phyloP scores from a whole-genome alignment of 1,140 invertebrate species.

The Lordiphosa mommai region DNA sequence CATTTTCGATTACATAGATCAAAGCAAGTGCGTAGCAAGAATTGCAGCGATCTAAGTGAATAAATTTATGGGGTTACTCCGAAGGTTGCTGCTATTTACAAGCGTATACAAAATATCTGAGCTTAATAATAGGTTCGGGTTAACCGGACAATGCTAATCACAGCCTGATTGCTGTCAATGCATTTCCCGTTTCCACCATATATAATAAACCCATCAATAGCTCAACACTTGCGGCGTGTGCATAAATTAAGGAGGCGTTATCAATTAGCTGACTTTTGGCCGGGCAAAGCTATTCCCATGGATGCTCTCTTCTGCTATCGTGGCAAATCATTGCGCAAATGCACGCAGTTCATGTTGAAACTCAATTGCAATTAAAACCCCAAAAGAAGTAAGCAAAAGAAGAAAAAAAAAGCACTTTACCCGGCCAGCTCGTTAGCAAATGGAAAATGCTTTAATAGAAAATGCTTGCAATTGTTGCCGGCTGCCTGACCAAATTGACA shows the following conservation, averaged over 20 bases:
- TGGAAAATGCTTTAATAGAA: conserved; percentile 66
- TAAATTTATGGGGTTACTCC: conserved; percentile 37
- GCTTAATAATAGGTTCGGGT: conserved; percentile 38
- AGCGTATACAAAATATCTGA: conserved; percentile 9
- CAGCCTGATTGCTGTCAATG: conserved; percentile 41
- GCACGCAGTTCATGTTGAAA: conserved; percentile 67
- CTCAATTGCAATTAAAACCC: conserved; percentile 73
- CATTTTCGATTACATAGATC: conserved; percentile 65
- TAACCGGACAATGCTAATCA: conserved; percentile 46
- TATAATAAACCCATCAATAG: conserved; percentile 21
- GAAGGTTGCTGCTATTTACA: conserved; percentile 22
- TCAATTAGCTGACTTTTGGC: conserved; percentile 46
- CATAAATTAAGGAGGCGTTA: conserved; percentile 66
- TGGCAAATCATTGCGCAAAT: conserved; percentile 72
- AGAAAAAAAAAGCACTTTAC: conserved; percentile 19
- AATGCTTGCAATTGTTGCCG: conserved; percentile 34
- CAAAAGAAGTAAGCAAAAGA: conserved; percentile 45
- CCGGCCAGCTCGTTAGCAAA: conserved; percentile 44
- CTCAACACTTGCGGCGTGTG: conserved; percentile 28
- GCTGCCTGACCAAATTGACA: conserved; percentile 42
- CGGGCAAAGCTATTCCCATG: conserved; percentile 19
- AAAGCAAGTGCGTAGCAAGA: conserved; percentile 56
- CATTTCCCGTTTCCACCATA: conserved; percentile 54
- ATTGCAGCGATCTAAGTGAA: conserved; percentile 24
- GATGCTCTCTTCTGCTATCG: conserved; percentile 31